Conservation (phyloP, 2,113 vertebrate species). For the Menura novaehollandiae region DNA sequence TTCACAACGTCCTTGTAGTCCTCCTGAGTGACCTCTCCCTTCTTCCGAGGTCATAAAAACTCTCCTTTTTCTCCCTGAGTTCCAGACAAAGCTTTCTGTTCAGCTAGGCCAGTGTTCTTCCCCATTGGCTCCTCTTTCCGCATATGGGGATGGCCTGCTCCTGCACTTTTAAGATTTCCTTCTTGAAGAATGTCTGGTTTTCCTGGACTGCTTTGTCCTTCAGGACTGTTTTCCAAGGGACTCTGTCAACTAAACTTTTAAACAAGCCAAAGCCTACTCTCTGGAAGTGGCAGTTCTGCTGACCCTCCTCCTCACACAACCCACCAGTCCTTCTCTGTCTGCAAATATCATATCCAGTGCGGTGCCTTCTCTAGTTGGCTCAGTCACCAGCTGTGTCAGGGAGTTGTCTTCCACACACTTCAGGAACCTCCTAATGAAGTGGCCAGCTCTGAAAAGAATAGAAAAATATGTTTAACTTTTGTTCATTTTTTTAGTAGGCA, state of each 20-base stretch:
- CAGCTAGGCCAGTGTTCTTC: neutral
- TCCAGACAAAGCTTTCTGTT: neutral
- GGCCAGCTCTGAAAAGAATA: neutral
- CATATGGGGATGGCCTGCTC: neutral
- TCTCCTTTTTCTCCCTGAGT: neutral
- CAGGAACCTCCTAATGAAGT: neutral
- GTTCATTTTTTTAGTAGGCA: neutral
- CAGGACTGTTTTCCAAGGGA: neutral
- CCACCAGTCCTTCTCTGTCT: neutral
- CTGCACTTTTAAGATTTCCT: neutral
- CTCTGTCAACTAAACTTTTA: neutral
- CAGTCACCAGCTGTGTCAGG: neutral
- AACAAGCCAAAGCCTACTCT: neutral
- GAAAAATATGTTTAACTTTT: neutral
- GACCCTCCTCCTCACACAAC: neutral
- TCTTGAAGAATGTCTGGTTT: neutral
- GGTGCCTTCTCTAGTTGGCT: rapidly evolving
- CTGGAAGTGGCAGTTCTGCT: neutral
- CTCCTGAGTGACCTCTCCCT: neutral
- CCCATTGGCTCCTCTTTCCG: neutral
- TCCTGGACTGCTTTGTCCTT: neutral
- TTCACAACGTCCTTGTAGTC: neutral
- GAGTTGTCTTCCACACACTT: neutral
- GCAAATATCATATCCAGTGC: neutral
- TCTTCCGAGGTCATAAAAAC: neutral